phyloP scores from a whole-genome alignment of 1,140 invertebrate species.

The Frieseomelitta varia region DNA sequence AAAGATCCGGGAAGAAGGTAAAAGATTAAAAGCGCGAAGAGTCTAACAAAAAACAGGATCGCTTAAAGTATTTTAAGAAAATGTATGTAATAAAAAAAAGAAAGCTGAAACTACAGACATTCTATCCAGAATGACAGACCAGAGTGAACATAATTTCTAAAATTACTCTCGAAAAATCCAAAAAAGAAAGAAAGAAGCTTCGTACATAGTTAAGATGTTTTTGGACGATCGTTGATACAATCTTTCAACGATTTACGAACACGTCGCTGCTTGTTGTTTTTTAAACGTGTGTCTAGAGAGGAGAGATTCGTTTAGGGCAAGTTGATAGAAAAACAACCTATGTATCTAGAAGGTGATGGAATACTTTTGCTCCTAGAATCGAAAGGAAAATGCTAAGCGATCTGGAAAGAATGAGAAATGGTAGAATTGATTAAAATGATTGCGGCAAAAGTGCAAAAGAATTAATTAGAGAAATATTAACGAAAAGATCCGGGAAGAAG shows the following conservation, averaged over 20 bases:
- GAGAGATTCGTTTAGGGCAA: neutral
- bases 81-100: neutral
- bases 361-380: neutral
- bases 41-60: neutral
- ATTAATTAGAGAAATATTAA: neutral
- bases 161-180: neutral
- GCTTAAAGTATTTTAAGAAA: neutral
- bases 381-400: neutral
- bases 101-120: neutral
- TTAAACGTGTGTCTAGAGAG: neutral
- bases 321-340: neutral
- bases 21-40: neutral
- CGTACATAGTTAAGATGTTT: slow-evolving; percentile 40
- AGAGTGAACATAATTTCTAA: too few relatives aligned
- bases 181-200: neutral
- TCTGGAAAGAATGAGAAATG: too few relatives aligned
- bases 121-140: neutral
- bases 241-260: slow-evolving; percentile 43
- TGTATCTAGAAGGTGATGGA: neutral
- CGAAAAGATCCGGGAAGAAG: neutral
- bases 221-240: slow-evolving; percentile 42
- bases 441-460: too few relatives aligned
- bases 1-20: neutral
- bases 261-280: neutral
- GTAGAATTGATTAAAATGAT: too few relatives aligned